Percentiles rank a stretch among this genome's conserved stretches.
These are phyloP conservation scores for Cryptomyrus ogoouensis DNA, from an alignment of 2,113 vertebrate genomes.

Conservation along the genomic window DNA sequence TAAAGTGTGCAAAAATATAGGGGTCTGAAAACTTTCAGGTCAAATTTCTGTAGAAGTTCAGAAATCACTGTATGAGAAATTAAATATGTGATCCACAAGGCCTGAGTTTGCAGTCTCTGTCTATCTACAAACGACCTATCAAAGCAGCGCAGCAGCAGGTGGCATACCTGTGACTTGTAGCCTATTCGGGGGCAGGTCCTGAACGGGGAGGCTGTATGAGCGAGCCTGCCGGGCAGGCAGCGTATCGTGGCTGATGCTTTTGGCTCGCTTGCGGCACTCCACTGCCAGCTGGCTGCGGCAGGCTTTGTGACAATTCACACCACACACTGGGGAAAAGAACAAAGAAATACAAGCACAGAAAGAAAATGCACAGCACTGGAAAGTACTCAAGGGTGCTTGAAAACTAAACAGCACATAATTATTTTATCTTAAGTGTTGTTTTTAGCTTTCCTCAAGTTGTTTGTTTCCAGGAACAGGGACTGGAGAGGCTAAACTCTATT, in stretches of 20 bases:
- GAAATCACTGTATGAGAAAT: neutral
- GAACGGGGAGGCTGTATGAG: constrained; percentile 77
- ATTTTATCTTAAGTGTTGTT: neutral
- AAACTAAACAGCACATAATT: neutral
- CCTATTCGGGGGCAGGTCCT: constrained; percentile 62
- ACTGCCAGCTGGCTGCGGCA: constrained; percentile 70
- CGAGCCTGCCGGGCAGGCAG: constrained; percentile 61
- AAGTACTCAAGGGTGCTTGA: neutral
- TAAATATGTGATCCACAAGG: neutral
- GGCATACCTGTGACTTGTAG: constrained; percentile 64
- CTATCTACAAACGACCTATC: neutral
- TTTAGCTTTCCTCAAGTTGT: neutral
- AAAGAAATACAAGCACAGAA: constrained; percentile 12
- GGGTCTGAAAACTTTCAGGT: neutral
- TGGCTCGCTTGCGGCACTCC: constrained; percentile 77
- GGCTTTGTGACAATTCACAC: constrained; percentile 80
- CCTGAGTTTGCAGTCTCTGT: neutral
- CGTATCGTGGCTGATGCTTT: constrained; percentile 73
- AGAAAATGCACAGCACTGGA: constrained; percentile 15
- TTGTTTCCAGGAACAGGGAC: neutral
- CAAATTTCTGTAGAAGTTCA: neutral
- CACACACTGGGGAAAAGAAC: constrained; percentile 48
- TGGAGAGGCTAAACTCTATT: neutral
- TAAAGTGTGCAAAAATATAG: neutral
- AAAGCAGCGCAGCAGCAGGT: neutral